Conservation (phyloP, 2,888 invertebrate genomes). For the Hirudinaria manillensis region DNA sequence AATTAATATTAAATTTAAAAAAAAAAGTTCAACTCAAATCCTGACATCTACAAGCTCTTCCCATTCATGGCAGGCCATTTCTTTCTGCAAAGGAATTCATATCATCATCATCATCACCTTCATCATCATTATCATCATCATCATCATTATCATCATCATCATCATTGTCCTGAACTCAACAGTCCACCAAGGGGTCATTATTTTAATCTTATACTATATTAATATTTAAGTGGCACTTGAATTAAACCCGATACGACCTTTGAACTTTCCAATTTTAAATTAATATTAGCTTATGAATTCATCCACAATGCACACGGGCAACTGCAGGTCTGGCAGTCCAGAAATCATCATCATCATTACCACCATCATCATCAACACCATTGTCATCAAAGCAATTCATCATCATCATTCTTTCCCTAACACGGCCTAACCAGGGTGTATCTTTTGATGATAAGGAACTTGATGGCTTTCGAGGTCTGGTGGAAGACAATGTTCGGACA, state of each 20-base stretch:
- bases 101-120: neutral
- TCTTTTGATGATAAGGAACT: slow-evolving; percentile 24
- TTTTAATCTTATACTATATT: too few species aligned
- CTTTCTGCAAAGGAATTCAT: slow-evolving; percentile 8
- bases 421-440: slow-evolving; percentile 13
- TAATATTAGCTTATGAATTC: neutral
- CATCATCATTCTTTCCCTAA: too few species aligned
- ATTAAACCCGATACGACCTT: neutral
- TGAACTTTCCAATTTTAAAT: neutral
- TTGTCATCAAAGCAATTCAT: too few species aligned
- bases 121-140: neutral
- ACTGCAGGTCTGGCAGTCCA: too few species aligned
- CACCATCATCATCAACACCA: too few species aligned
- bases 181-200: too few species aligned
- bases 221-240: neutral
- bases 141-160: neutral
- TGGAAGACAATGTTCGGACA: slow-evolving; percentile 13
- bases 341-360: too few species aligned
- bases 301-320: neutral
- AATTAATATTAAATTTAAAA: neutral
- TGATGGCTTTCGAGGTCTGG: slow-evolving; percentile 20
- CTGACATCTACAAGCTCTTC: slow-evolving; percentile 26
- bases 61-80: slow-evolving; percentile 24
- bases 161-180: too few species aligned
- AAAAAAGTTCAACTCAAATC: neutral